phyloP scores from a whole-genome alignment of 1,140 invertebrate genomes.

The Atopsyche davidsoni region DNA sequence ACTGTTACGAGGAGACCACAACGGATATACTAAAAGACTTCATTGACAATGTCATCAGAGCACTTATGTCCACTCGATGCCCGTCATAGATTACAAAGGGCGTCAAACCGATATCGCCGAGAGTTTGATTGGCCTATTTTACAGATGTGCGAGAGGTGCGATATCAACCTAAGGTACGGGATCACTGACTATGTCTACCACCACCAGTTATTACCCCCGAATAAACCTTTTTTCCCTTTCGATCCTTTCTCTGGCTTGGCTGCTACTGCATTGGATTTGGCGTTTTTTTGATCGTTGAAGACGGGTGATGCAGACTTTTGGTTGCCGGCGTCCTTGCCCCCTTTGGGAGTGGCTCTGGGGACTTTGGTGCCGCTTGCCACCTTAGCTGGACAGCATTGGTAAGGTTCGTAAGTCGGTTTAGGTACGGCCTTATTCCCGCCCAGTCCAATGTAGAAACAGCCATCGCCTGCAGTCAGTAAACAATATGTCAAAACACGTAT shows the following conservation, averaged over 20 bases:
- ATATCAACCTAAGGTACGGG: constrained; percentile 37
- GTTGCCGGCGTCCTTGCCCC: constrained; percentile 11
- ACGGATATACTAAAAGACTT: background rate
- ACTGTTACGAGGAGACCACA: background rate
- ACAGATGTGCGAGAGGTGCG: constrained; percentile 19
- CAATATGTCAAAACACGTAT: constrained; percentile 31
- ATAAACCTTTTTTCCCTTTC: constrained; percentile 75
- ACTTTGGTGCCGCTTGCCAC: constrained; percentile 64
- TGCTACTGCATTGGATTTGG: constrained; percentile 45
- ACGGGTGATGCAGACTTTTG: constrained; percentile 22
- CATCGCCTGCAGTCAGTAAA: constrained; percentile 74
- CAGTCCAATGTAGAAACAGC: constrained; percentile 92
- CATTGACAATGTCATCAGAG: constrained; percentile 26
- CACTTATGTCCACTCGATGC: constrained; percentile 45
- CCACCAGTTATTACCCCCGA: constrained; percentile 68
- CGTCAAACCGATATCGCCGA: constrained; percentile 14
- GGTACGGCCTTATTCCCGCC: constrained; percentile 75
- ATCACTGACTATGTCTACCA: constrained; percentile 47
- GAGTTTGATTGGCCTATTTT: constrained; percentile 1
- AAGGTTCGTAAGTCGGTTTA: constrained; percentile 75
- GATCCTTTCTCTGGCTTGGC: constrained; percentile 47
- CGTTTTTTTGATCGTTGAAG: constrained; percentile 24
- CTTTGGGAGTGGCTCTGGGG: constrained; percentile 54
- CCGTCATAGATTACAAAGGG: constrained; percentile 17
- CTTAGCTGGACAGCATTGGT: constrained; percentile 85